phyloP scores from a whole-genome alignment of 2,113 vertebrate species.

The Rhynchomys soricoides region DNA sequence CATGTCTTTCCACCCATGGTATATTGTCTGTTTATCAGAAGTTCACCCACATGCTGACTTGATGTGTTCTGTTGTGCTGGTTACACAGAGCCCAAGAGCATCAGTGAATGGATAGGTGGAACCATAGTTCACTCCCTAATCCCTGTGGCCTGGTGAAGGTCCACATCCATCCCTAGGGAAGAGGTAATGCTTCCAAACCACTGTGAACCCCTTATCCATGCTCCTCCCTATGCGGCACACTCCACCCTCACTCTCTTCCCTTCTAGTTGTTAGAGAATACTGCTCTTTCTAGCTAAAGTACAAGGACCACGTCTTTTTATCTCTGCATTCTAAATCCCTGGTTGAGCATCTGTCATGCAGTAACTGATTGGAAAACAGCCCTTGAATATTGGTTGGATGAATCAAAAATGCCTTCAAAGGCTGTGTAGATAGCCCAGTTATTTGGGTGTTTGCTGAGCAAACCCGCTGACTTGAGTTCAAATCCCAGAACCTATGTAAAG shows the following conservation, averaged over 20 bases:
- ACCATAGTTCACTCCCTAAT: background rate
- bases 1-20: background rate
- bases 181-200: background rate
- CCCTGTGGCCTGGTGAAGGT: background rate
- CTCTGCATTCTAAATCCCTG: background rate
- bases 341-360: background rate
- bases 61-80: background rate
- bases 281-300: background rate
- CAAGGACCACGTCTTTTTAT: background rate
- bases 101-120: background rate
- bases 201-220: background rate
- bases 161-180: background rate
- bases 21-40: background rate
- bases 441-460: background rate
- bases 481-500: background rate
- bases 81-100: background rate
- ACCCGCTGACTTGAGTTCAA: background rate
- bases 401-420: background rate
- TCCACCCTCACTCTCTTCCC: too few relatives aligned
- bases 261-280: background rate
- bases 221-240: background rate
- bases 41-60: background rate
- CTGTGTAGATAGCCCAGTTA: background rate
- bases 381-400: constrained; percentile 22
- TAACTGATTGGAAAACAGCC: background rate